These are phyloP conservation scores for Drosophila quinaria DNA, from an alignment of 2,888 invertebrate genomes.

Conservation along the genomic window DNA sequence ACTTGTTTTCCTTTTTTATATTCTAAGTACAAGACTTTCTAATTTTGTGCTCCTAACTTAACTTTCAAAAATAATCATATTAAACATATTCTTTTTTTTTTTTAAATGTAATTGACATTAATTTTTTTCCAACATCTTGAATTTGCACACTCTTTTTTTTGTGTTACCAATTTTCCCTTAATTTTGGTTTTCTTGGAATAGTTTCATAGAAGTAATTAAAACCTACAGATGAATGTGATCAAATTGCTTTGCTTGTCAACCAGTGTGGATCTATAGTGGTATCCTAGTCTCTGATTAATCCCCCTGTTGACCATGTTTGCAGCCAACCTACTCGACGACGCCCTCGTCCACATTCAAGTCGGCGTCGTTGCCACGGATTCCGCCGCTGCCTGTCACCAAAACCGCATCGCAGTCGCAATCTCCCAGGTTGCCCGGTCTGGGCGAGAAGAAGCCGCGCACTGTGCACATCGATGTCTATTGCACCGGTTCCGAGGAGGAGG, in stretches of 20 bases:
- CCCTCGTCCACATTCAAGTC: constrained; percentile 82
- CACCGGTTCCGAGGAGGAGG: constrained; percentile 88
- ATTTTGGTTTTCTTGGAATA: too few species aligned
- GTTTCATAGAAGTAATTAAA: background rate
- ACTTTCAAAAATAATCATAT: too few species aligned
- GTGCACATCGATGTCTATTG: constrained; percentile 92
- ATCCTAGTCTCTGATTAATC: background rate
- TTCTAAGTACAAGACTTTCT: too few species aligned
- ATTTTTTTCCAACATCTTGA: too few species aligned
- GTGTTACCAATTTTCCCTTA: too few species aligned
- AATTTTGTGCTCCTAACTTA: too few species aligned
- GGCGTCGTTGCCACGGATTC: constrained; percentile 82
- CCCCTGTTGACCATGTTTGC: background rate
- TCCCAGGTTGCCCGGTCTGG: constrained; percentile 18
- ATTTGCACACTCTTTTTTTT: background rate
- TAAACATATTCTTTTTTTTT: too few species aligned
- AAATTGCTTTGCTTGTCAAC: background rate
- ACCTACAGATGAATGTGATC: background rate
- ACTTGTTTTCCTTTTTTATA: too few species aligned
- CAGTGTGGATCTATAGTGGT: background rate
- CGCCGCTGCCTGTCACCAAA: constrained; percentile 59
- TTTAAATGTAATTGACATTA: too few species aligned
- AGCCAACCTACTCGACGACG: constrained; percentile 75
- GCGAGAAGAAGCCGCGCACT: constrained; percentile 87
- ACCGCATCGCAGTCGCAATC: constrained; percentile 7